phyloP scores from a whole-genome alignment of 2,113 vertebrate genomes.

The Barnardius zonarius region DNA sequence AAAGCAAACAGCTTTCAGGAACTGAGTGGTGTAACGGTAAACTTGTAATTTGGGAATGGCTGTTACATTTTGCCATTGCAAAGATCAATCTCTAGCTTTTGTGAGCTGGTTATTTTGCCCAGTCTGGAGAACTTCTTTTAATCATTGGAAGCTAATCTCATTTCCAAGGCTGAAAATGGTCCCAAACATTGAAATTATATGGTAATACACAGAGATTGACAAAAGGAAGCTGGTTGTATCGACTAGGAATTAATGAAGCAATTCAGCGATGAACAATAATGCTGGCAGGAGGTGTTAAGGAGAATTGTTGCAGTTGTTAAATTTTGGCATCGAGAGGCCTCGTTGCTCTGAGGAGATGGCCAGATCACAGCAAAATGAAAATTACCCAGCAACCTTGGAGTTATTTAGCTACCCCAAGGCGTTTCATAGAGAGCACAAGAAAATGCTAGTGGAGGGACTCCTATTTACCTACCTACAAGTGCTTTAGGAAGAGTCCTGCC shows the following conservation, averaged over 20 bases:
- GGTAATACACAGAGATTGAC: slow-evolving; percentile 63
- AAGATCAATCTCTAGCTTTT: slow-evolving; percentile 53
- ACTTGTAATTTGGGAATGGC: slow-evolving; percentile 51
- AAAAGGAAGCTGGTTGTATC: slow-evolving; percentile 59
- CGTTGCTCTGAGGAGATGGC: slow-evolving; percentile 7
- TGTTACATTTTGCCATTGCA: neutral
- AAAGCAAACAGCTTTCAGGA: slow-evolving; percentile 41
- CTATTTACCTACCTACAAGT: neutral
- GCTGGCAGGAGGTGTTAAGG: slow-evolving; percentile 61
- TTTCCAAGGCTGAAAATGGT: slow-evolving; percentile 47
- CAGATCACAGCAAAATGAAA: neutral
- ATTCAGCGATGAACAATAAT: slow-evolving; percentile 59
- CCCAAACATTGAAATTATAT: slow-evolving; percentile 67
- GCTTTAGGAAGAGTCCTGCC: neutral
- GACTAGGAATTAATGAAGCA: slow-evolving; percentile 67
- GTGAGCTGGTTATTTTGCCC: slow-evolving; percentile 27
- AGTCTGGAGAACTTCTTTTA: slow-evolving; percentile 50
- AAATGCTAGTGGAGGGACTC: neutral
- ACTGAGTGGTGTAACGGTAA: neutral
- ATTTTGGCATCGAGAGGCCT: slow-evolving; percentile 43
- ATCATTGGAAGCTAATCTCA: slow-evolving; percentile 57
- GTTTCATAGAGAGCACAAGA: neutral
- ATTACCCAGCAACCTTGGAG: neutral
- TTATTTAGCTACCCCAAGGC: neutral
- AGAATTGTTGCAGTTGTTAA: slow-evolving; percentile 61